Conservation (phyloP, 2,113 vertebrate genomes). For the Atractosteus spatula region DNA sequence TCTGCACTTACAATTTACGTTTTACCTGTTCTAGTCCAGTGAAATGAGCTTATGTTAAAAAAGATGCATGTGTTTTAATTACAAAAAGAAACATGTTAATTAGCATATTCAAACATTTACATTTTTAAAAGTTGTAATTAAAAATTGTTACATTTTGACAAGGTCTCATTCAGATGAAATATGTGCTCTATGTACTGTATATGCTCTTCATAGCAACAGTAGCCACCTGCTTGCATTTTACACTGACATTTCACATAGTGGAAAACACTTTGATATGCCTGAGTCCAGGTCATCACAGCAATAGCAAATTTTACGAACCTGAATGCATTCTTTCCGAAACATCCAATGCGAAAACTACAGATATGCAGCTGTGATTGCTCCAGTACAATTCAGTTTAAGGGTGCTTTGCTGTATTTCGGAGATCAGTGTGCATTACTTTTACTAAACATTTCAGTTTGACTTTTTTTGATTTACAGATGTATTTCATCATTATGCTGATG, state of each 20-base stretch:
- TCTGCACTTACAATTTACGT: conserved; percentile 26
- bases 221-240: conserved; percentile 5
- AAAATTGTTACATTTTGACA: background rate
- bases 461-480: too few relatives aligned
- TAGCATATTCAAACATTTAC: conserved; percentile 19
- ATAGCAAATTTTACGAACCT: too few relatives aligned
- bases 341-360: too few relatives aligned
- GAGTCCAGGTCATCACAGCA: background rate
- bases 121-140: background rate
- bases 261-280: background rate
- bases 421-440: too few relatives aligned
- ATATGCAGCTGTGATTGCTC: too few relatives aligned
- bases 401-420: too few relatives aligned
- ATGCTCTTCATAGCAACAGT: background rate
- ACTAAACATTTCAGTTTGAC: too few relatives aligned
- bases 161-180: background rate
- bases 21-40: conserved; percentile 32
- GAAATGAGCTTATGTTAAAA: conserved; percentile 35
- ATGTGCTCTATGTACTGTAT: too few relatives aligned
- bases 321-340: too few relatives aligned
- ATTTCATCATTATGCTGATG: too few relatives aligned
- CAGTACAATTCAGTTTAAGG: too few relatives aligned
- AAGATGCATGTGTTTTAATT: conserved; percentile 17
- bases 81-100: conserved; percentile 24
- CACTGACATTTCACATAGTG: background rate